A percentile compares a stretch with the other conserved stretches of the same genome.
phyloP scores from a whole-genome alignment of 2,888 invertebrate species.

The Cyrtodaria siliqua region DNA sequence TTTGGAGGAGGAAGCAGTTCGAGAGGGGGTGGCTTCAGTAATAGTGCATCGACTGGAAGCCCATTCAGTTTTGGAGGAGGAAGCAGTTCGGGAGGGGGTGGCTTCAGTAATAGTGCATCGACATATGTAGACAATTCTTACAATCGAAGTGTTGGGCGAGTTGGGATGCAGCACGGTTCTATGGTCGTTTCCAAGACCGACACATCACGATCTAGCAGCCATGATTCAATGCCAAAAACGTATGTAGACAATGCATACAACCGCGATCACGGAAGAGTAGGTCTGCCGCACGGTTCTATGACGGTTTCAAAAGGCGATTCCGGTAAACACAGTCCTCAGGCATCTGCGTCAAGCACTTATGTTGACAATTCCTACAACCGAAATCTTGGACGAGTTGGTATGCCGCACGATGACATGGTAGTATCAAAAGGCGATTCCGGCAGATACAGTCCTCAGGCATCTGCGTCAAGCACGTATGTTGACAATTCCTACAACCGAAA shows the following conservation, averaged over 20 bases:
- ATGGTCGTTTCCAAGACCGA: no score
- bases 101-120: no score
- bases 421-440: slow-evolving; percentile 12
- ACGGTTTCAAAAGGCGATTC: slow-evolving; percentile 18
- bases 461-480: slow-evolving; percentile 19
- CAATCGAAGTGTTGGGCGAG: slow-evolving; percentile 30
- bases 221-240: slow-evolving; percentile 6
- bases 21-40: no score
- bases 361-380: slow-evolving; percentile 54
- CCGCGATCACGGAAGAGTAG: slow-evolving; percentile 31
- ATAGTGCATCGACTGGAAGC: no score
- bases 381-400: slow-evolving; percentile 47
- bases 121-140: no score
- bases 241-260: slow-evolving; percentile 47
- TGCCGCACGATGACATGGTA: slow-evolving; percentile 43
- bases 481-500: slow-evolving; percentile 52
- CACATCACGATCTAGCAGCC: no score
- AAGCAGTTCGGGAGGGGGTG: no score
- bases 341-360: slow-evolving; percentile 13
- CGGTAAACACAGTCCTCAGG: no score
- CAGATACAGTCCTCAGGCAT: no score
- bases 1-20: no score
- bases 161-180: slow-evolving; percentile 5
- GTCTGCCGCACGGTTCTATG: slow-evolving; percentile 34
- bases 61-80: no score